Evolutionary conservation across 2,888 invertebrate species (phyloP), one percentile per base, ranked within the genome.

Genomic region (Xestia xanthographa): DNA sequence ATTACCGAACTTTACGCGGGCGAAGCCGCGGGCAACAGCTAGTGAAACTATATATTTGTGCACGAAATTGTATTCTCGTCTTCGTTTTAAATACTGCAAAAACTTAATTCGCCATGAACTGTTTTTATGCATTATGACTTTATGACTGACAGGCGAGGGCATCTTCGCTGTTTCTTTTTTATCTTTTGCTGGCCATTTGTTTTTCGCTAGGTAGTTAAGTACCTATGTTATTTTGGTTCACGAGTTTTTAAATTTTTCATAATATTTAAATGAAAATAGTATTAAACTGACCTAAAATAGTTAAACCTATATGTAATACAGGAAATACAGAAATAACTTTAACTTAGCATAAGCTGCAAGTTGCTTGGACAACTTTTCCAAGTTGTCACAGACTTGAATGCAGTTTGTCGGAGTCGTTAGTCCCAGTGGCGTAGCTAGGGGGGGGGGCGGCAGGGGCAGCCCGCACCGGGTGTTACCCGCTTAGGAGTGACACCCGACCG

Each of bases 291-390:
- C n/a, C n/a, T 11, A 53, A 53, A 67, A 12, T 11, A 50, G 22
- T 12, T 22, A 58, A 14, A 45, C 0, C 6, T 8, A 34, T 45
- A 12, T 14, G 68, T 4, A 9, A 9, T 70, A 34, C 29, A 63
- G 74, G 62, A 72, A 50, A 50, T 75, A 53, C 62, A 72, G 22
- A 62, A 71, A 60, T 50, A 72, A 72, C 41, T 45, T 58, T 12
- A 29, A 58, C 43, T 60, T 48, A 60, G 38, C 38, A 1, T 60
- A 62, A n/a, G 29, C n/a, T 53, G n/a, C 29, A 11, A 22, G 66
- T 67, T 26, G 73, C 53, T 63, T 22, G 22, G 17, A 63, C 73
- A 56, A 63, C 66, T 75, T 76, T 50, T 66, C 60, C 34, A 56
- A 75, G 66, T 62, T 63, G 75, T 73, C 45, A 20, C 26, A 22